phyloP scores from a whole-genome alignment of 2,888 invertebrate genomes.

The Smittia sp. region DNA sequence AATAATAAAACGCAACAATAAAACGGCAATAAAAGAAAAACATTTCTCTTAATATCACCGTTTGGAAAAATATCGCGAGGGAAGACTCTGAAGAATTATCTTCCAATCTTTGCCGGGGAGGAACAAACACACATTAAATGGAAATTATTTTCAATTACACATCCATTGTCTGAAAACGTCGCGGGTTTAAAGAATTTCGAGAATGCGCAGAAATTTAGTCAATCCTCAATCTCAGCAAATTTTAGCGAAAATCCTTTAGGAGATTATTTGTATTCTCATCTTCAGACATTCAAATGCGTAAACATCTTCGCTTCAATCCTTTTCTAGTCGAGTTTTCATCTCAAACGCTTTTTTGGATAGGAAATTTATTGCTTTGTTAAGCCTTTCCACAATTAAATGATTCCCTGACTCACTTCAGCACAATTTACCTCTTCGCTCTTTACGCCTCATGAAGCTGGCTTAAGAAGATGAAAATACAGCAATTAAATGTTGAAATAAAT shows the following conservation, averaged over 20 bases:
- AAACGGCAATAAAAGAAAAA: slow-evolving; percentile 39
- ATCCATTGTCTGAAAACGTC: background rate
- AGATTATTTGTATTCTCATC: slow-evolving; percentile 7
- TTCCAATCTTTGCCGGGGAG: background rate
- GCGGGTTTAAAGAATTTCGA: background rate
- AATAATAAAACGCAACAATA: slow-evolving; percentile 41
- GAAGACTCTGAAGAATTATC: background rate
- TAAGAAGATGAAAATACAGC: slow-evolving; percentile 35
- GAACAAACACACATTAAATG: slow-evolving; percentile 32
- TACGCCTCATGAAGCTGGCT: slow-evolving; percentile 25
- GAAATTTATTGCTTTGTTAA: slow-evolving; percentile 37
- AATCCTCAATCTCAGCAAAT: background rate
- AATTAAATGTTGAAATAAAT: slow-evolving; percentile 40
- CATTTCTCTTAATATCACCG: slow-evolving; percentile 39
- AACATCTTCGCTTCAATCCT: slow-evolving; percentile 24
- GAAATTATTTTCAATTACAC: slow-evolving; percentile 39
- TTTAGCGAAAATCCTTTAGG: background rate
- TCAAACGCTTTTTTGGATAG: background rate
- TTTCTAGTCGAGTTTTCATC: slow-evolving; percentile 4
- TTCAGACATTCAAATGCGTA: slow-evolving; percentile 18
- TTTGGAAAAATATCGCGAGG: slow-evolving; percentile 1
- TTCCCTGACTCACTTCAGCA: slow-evolving; percentile 7
- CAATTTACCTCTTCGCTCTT: background rate
- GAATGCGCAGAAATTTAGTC: slow-evolving; percentile 32
- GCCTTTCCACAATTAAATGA: slow-evolving; percentile 24